Conservation (phyloP, 2,113 vertebrate genomes). For the Hemiscyllium ocellatum region DNA sequence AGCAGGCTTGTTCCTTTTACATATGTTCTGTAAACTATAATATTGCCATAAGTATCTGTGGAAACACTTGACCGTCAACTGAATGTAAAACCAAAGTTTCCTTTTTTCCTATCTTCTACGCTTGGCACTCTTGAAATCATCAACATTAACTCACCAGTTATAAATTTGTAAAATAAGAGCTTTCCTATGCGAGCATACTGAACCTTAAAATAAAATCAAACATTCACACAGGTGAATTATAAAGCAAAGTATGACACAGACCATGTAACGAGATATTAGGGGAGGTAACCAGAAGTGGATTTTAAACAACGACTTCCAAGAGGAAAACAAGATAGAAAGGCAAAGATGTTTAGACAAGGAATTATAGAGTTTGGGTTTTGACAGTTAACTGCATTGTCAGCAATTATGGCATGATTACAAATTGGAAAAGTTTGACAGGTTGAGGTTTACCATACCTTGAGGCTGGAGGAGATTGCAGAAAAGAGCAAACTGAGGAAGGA, state of each 20-base stretch:
- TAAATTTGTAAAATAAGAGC: background rate
- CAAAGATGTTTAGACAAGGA: background rate
- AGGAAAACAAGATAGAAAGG: background rate
- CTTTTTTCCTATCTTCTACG: background rate
- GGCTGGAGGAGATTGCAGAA: background rate
- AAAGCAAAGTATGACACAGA: background rate
- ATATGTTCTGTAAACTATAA: background rate
- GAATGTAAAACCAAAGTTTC: background rate
- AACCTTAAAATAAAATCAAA: background rate
- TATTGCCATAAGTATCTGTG: background rate
- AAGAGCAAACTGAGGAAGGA: no score
- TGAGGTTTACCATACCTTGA: no score
- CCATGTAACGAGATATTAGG: background rate
- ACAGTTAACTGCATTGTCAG: background rate
- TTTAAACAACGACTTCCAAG: background rate
- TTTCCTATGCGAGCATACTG: background rate
- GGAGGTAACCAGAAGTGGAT: background rate
- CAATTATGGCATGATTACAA: background rate
- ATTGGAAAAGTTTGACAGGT: background rate
- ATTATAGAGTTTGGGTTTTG: background rate
- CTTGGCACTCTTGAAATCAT: background rate
- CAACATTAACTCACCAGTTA: no score
- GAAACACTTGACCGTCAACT: background rate
- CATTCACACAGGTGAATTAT: no score
- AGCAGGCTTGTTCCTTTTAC: no score